Base-by-base conservation (phyloP, 2,797 vertebrate genomes). In the Luscinia luscinia region DNA sequence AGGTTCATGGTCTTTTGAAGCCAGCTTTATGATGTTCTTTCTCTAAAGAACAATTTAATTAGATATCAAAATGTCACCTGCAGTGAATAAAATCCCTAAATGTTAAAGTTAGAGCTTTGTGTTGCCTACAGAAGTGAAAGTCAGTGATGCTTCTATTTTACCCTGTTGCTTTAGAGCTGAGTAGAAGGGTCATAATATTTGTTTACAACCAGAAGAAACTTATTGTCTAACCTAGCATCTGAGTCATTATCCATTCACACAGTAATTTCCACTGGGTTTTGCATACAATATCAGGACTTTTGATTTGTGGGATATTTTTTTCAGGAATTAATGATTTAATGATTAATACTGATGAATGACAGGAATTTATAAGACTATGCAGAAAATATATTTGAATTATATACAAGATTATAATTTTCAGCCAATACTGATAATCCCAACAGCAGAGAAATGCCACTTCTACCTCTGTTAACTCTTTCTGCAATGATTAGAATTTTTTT, bases 11-110 rank as follows among this genome's bases (percentile, higher is more conserved):
- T 93, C 85, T 91, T 96, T 91, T 85, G 68, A 93, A 94, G 76
- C 57, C 48, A 90, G 23, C 15, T 95, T 95, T 93, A 90, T 87
- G 48, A 92, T 92, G 51, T 84, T 94, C 66, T 83, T 96, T 85
- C 54, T 93, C 72, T 77, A 89, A 84, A 93, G 91, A 95, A 94
- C 61, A 93, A 93, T 91, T 90, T 92, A 96, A 94, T 89, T 95
- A 89, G 83, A 63, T 91, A 94, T 88, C 91, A 96, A 96, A 96
- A 96, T 93, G 84, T 94, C 79, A 96, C 59, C 43, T 69, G 24
- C 36, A 89, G 32, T 91, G 78, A 94, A 94, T 93, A 94, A 95
- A 88, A 82, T 89, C 51, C 82, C 78, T 83, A 87, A 92, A 92
- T 68, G 80, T 66, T 93, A 79, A 93, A 81, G 43, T 81, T 59